phyloP scores from a whole-genome alignment of 2,888 invertebrate species.

The Nephrotoma flavescens region DNA sequence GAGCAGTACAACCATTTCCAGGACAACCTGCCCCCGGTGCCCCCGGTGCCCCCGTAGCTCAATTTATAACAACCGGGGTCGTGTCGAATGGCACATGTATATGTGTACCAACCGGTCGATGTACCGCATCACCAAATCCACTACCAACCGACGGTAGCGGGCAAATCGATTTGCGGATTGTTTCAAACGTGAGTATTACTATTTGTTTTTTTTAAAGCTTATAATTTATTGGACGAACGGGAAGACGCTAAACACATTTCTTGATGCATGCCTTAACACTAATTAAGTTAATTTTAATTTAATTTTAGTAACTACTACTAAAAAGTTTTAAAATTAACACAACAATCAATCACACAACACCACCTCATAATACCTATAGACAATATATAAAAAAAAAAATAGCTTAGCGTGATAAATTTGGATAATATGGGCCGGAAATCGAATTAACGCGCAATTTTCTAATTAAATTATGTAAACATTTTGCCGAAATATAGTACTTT shows the following conservation, averaged over 20 bases:
- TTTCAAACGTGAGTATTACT: conserved; percentile 38
- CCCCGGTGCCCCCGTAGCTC: neutral
- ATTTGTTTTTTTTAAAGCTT: neutral
- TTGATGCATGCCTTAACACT: neutral
- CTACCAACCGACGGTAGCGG: conserved; percentile 36
- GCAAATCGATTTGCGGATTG: conserved; percentile 45
- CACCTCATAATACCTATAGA: neutral
- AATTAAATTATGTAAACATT: neutral
- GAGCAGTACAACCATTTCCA: neutral
- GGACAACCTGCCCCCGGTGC: neutral
- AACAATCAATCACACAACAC: neutral
- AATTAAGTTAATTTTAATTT: conserved; percentile 2
- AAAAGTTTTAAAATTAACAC: neutral
- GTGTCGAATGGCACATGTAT: conserved; percentile 17
- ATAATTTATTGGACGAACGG: neutral
- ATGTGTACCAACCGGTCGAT: conserved; percentile 28
- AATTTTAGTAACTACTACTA: neutral
- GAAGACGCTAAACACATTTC: neutral
- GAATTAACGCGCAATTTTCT: neutral
- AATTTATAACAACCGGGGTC: neutral
- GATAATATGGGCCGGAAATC: neutral
- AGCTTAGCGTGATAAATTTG: neutral
- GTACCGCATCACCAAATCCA: conserved; percentile 14
- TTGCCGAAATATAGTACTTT: neutral
- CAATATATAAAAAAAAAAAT: neutral